Evolutionary conservation across 2,888 invertebrate species (phyloP), one percentile per base, ranked within the genome.

Genomic region (Empis stercorea): DNA sequence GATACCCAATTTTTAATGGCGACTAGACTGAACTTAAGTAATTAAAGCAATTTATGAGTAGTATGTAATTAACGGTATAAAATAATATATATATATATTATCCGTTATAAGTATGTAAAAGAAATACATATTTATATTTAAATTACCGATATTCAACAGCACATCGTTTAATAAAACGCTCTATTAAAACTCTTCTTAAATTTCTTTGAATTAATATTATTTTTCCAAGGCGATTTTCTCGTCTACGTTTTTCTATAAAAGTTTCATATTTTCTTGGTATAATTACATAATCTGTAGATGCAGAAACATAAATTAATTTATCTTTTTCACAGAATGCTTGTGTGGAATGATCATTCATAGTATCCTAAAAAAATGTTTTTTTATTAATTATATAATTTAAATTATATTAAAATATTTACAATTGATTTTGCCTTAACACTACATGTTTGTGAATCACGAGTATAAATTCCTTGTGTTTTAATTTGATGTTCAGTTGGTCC

Each of bases 361-460:
- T 68, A 32, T 66, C 61, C 68, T 69, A 11, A 45, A 39, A 16
- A 30, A 38, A 34, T 37, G 11, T 30, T 16, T 44, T 16, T 11
- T 27, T 15, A 41, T 7, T 27, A 27, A 27, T 27, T 27, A 15
- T 16, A 23, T n/a, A n/a, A n/a, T n/a, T n/a, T n/a, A n/a, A n/a
- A n/a, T n/a, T n/a, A n/a, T n/a, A n/a, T n/a, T n/a, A n/a, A n/a
- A n/a, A n/a, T n/a, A n/a, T 58, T 51, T 61, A 75, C 76, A 54
- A 70, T 65, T 50, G 66, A 55, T 51, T 63, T 66, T 30, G 57
- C 54, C 51, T 61, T 62, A 4, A 52, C 51, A 46, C 62, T 59
- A 44, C 73, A 74, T 17, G 83, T 84, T 65, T 87, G 87, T 0
- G 81, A 78, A 51, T 80, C 79, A 53, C 81, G 70, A 52, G 60